phyloP scores from a whole-genome alignment of 2,113 vertebrate species.

The Haplochromis vanheusdeni region DNA sequence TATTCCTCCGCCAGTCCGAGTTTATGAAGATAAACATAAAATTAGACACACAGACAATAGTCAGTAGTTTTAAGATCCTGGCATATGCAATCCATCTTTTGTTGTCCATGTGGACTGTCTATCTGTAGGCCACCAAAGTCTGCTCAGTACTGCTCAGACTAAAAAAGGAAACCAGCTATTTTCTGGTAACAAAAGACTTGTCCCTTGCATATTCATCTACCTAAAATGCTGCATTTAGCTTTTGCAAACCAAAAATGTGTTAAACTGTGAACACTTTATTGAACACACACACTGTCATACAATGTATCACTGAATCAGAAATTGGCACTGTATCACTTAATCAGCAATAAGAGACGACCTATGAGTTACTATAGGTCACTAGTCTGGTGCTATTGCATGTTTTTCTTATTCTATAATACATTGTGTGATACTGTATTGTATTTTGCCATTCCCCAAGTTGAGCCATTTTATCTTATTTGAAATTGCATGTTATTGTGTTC shows the following conservation, averaged over 20 bases:
- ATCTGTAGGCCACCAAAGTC: background rate
- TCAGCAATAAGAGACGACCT: background rate
- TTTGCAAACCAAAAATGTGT: background rate
- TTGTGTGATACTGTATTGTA: background rate
- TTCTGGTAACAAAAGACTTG: background rate
- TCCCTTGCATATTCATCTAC: background rate
- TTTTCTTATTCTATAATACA: background rate
- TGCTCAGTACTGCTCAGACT: background rate
- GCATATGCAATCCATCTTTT: background rate
- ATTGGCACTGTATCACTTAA: background rate
- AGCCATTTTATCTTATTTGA: background rate
- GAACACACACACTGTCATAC: background rate
- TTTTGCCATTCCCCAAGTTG: background rate
- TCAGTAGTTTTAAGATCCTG: background rate
- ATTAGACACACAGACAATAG: background rate
- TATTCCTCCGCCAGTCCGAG: background rate
- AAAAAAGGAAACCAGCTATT: background rate
- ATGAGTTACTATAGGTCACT: background rate
- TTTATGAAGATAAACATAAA: background rate
- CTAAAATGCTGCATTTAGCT: background rate
- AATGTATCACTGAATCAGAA: background rate
- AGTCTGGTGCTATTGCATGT: background rate
- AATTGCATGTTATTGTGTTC: background rate
- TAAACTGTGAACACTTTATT: background rate
- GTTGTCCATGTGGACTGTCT: background rate